Conservation (phyloP, 2,888 invertebrate species). For the Tetanocera ferruginea region DNA sequence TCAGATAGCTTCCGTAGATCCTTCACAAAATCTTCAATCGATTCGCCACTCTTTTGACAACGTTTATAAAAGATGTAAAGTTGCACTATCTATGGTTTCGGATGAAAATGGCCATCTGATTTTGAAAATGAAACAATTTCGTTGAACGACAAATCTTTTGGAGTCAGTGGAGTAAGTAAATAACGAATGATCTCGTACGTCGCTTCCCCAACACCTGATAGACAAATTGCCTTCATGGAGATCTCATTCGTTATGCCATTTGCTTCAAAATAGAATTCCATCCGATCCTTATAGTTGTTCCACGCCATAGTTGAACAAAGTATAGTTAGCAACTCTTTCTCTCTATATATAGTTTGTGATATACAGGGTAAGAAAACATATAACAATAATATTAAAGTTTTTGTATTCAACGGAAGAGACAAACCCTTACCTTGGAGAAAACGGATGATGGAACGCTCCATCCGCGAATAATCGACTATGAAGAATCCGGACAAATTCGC, state of each 20-base stretch:
- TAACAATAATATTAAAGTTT: not conserved
- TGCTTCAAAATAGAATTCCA: slow-evolving; percentile 71
- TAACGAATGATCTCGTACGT: not conserved
- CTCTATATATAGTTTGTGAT: not conserved
- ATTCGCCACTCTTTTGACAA: slow-evolving; percentile 17
- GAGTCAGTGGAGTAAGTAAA: not conserved
- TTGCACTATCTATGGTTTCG: not conserved
- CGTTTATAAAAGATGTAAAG: not conserved
- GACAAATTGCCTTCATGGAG: slow-evolving; percentile 14
- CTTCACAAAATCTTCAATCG: slow-evolving; percentile 27
- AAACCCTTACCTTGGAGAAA: too few species aligned
- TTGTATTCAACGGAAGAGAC: not conserved
- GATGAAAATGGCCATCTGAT: slow-evolving; percentile 3
- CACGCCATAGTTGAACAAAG: not conserved
- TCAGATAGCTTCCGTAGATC: slow-evolving; percentile 27
- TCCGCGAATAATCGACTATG: too few species aligned
- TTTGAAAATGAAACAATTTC: too few species aligned
- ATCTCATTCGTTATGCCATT: slow-evolving; percentile 26
- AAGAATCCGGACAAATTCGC: too few species aligned
- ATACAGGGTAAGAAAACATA: not conserved
- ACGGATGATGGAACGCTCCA: too few species aligned
- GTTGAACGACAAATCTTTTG: slow-evolving; percentile 19
- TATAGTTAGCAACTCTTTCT: not conserved
- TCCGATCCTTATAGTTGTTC: slow-evolving; percentile 40
- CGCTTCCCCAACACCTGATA: slow-evolving; percentile 19